Evolutionary conservation across 2,797 vertebrate genomes (phyloP).

Genomic region (Coranthus polyacanthus): DNA sequence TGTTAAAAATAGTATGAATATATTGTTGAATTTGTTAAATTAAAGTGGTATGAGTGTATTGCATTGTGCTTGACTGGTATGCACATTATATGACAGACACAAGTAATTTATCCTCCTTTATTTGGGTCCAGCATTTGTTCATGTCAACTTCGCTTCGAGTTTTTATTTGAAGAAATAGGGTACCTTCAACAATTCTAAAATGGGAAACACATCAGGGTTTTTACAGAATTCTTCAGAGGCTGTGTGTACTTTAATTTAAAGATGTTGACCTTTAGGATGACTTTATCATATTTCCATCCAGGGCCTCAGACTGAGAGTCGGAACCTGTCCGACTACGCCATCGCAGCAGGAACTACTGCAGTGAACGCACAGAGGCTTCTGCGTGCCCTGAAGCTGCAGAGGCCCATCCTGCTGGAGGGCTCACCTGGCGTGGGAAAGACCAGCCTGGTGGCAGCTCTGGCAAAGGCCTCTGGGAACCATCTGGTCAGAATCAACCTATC

Average conservation of each 20-base stretch:
- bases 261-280: neutral
- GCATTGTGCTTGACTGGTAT: too few species aligned
- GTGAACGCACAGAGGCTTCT: constrained; percentile 94
- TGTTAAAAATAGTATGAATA: too few species aligned
- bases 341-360: constrained; percentile 93
- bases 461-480: constrained; percentile 93
- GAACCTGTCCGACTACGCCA: constrained; percentile 87
- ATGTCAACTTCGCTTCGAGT: too few species aligned
- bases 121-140: too few species aligned
- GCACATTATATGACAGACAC: too few species aligned
- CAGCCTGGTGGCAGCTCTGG: constrained; percentile 93
- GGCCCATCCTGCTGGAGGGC: constrained; percentile 94
- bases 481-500: constrained; percentile 97
- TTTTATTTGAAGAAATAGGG: too few species aligned
- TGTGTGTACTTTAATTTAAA: neutral
- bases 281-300: constrained; percentile 52
- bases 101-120: too few species aligned
- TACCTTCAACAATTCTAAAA: too few species aligned
- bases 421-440: constrained; percentile 98
- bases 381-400: constrained; percentile 92
- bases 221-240: neutral
- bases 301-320: constrained; percentile 85
- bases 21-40: too few species aligned
- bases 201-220: too few species aligned
- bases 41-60: too few species aligned